Conservation (phyloP, 2,797 vertebrate species). For the Petrocephalus schoutedeni region DNA sequence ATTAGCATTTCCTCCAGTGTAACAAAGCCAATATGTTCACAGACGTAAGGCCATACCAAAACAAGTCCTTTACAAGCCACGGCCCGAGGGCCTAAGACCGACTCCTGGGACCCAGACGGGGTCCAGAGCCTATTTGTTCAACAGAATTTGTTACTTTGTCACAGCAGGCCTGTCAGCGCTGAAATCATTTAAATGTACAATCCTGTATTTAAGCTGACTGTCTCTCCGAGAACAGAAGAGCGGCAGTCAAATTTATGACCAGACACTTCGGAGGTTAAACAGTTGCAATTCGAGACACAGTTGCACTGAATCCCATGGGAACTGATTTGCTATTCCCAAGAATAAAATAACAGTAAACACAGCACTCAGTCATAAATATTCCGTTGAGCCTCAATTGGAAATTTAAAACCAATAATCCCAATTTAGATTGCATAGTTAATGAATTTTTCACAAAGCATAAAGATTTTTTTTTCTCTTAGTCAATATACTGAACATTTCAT, state of each 20-base stretch:
- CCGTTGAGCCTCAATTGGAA: constrained; percentile 55
- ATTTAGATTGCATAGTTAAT: constrained; percentile 7
- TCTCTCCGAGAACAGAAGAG: constrained; percentile 62
- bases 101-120: constrained; percentile 65
- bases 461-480: not conserved
- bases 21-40: constrained; percentile 74
- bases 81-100: constrained; percentile 62
- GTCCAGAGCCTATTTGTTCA: constrained; percentile 75
- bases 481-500: constrained; percentile 38
- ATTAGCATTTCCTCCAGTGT: constrained; percentile 72
- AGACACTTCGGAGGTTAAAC: constrained; percentile 57
- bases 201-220: constrained; percentile 72
- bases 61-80: constrained; percentile 67
- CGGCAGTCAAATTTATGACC: constrained; percentile 55
- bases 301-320: constrained; percentile 60
- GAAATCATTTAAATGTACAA: constrained; percentile 71
- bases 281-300: constrained; percentile 53
- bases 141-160: constrained; percentile 74
- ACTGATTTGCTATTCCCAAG: constrained; percentile 54
- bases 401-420: constrained; percentile 45
- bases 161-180: constrained; percentile 68
- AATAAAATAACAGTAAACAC: constrained; percentile 60
- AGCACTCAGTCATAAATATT: constrained; percentile 53
- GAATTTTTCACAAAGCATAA: not conserved
- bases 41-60: constrained; percentile 70